Base-by-base conservation (phyloP, 2,797 vertebrate species). In the Oophaga sylvatica region DNA sequence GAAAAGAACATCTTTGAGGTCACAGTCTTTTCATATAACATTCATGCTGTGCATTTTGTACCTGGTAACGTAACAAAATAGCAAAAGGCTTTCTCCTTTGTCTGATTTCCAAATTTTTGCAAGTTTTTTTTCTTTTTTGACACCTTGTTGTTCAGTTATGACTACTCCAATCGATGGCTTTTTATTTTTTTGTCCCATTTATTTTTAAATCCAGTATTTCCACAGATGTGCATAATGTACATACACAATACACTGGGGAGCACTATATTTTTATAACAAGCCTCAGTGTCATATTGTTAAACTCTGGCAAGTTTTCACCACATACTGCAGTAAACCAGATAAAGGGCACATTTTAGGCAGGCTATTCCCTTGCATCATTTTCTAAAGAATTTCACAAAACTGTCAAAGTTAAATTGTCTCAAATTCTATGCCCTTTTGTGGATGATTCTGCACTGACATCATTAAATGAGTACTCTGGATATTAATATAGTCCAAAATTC, bases 351-450 rank as follows among this genome's bases (percentile, higher is more conserved):
- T 77, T 77, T 67, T 84, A 76, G 76, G 20, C 71, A 76, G 17
- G 71, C 82, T 76, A 77, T 84, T 53, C 70, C 16, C 35, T 35
- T 22, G 13, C 57, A 84, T 84, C 71, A 77, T 65, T 84, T 84
- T 19, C 71, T 84, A 84, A 84, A 77, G 83, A 84, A 77, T 84
- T 84, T 62, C 83, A 84, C 83, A 84, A 84, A 84, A 84, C 77
- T 84, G 83, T 77, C 83, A 84, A 11, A 84, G 83, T 77, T 76
- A 76, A 84, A 84, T 77, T 84, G 59, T 84, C 17, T 84, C 82
- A 84, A 84, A 84, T n/a, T 76, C 35, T 75, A 48, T 84, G 83
- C 83, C 71, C 83, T 84, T 83, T 84, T 77, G 59, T 76, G 53
- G 68, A 71, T 60, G 71, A 75, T 84, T 76, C 26, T 77, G 71